Base-by-base conservation (phyloP, 1,140 invertebrate genomes). In the Spodoptera litura region DNA sequence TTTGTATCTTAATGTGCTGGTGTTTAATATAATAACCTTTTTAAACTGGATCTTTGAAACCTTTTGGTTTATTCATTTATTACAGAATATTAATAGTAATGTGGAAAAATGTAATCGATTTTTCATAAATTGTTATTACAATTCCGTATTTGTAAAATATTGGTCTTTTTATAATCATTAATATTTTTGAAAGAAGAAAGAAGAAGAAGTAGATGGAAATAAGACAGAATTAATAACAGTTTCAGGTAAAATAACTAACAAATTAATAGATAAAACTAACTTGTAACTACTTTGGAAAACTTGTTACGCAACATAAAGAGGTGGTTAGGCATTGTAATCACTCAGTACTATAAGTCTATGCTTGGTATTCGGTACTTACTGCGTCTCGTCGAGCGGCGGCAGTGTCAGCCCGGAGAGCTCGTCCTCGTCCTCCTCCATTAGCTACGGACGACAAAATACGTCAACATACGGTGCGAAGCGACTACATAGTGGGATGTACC, bases 381-480 rank as follows among this genome's bases (percentile, higher is more conserved):
- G 85, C 15, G 81, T 78, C 38, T 87, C 86, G 81, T 85, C 84
- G 79, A 93, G 87, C 38, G 91, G 91, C 77, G 91, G 89, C 81
- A 93, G 85, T 61, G 83, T 72, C 76, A 85, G 74, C 51, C 84
- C 80, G 4, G 89, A 89, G 12, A 88, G 85, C 72, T 88, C 82
- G 27, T 88, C 89, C 59, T 91, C 89, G 12, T 91, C 91, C 12
- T 90, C 90, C 78, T 88, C 88, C 89, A 91, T 82, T 25, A 91
- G 87, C 90, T 92, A 90, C 62, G 79, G 71, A 87, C 68, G 86
- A 87, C 62, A 85, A 85, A 80, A 88, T 80, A 91, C 85, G 87
- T 93, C 91, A 93, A 93, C 74, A 85, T 93, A 93, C 90, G 84
- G 91, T 93, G 91, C 91, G 61, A 93, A 93, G 91, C 91, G 76